These are phyloP conservation scores for Nomada ferruginata DNA, from an alignment of 2,888 invertebrate species.

Conservation along the genomic window DNA sequence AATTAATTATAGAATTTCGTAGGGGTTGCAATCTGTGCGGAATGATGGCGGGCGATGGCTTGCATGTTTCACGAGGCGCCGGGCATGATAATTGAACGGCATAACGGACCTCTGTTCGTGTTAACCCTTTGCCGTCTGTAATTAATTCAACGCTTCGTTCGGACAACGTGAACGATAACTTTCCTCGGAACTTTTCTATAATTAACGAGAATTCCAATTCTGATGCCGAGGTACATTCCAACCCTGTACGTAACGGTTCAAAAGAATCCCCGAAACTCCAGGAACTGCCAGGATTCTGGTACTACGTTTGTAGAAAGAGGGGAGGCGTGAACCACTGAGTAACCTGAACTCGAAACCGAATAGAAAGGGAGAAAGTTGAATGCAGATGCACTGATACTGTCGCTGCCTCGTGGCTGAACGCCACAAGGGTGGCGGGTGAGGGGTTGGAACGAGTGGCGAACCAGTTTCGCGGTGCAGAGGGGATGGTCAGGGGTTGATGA, in stretches of 20 bases:
- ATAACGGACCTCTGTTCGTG: constrained; percentile 54
- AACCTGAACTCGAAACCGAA: constrained; percentile 67
- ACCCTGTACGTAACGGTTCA: background rate
- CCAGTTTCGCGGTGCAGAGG: constrained; percentile 39
- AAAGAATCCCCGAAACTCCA: background rate
- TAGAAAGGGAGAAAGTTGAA: constrained; percentile 68
- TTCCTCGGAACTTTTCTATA: too few relatives aligned
- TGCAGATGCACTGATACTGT: constrained; percentile 62
- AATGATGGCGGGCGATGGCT: constrained; percentile 6
- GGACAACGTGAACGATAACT: too few relatives aligned
- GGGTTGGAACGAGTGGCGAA: constrained; percentile 51
- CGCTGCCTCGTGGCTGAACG: constrained; percentile 50
- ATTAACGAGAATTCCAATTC: too few relatives aligned
- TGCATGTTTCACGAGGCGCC: constrained; percentile 59
- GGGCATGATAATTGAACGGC: constrained; percentile 70
- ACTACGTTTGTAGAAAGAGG: constrained; percentile 25
- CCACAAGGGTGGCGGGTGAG: constrained; percentile 27
- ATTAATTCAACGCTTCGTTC: constrained; percentile 15
- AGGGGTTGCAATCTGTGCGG: too few relatives aligned
- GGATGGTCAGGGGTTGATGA: constrained; percentile 59
- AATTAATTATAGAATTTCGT: too few relatives aligned
- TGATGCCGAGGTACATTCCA: too few relatives aligned
- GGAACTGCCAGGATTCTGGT: constrained; percentile 2
- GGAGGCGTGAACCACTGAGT: constrained; percentile 57
- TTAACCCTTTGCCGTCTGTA: constrained; percentile 40